Percentiles rank a stretch among this genome's conserved stretches.
These are phyloP conservation scores for Erpobdella octoculata DNA, from an alignment of 2,888 invertebrate species.

Conservation along the genomic window DNA sequence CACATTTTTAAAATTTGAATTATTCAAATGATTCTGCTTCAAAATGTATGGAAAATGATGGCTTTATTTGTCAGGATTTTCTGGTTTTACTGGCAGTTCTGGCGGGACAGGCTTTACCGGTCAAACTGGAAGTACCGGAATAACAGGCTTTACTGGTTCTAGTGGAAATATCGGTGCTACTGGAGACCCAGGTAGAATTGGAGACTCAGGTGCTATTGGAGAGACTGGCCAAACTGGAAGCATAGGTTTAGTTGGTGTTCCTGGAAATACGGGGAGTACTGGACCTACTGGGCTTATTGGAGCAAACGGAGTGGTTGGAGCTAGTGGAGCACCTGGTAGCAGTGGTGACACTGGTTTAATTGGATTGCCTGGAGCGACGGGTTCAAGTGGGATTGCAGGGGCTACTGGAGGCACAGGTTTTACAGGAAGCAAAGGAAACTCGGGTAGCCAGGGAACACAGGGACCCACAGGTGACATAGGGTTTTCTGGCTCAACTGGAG, in stretches of 20 bases:
- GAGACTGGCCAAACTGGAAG: constrained; percentile 25
- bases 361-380: constrained; percentile 13
- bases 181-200: too few species aligned
- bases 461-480: constrained; percentile 18
- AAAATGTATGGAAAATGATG: too few species aligned
- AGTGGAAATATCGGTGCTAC: not conserved
- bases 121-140: not conserved
- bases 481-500: constrained; percentile 20
- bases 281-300: constrained; percentile 28
- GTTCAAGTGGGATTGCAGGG: constrained; percentile 3
- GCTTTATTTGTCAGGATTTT: too few species aligned
- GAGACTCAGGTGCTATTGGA: constrained; percentile 26
- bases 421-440: not conserved
- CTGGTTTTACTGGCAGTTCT: too few species aligned
- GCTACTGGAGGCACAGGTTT: not conserved
- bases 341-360: not conserved
- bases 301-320: not conserved
- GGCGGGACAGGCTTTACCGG: too few species aligned
- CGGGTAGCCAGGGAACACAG: not conserved
- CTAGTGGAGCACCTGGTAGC: not conserved
- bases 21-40: too few species aligned
- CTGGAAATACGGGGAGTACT: constrained; percentile 24
- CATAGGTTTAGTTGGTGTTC: constrained; percentile 22
- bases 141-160: not conserved
- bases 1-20: too few species aligned